Evolutionary conservation across 2,888 invertebrate genomes (phyloP), one percentile per base, ranked within the genome.

Genomic region (Pteria penguin): DNA sequence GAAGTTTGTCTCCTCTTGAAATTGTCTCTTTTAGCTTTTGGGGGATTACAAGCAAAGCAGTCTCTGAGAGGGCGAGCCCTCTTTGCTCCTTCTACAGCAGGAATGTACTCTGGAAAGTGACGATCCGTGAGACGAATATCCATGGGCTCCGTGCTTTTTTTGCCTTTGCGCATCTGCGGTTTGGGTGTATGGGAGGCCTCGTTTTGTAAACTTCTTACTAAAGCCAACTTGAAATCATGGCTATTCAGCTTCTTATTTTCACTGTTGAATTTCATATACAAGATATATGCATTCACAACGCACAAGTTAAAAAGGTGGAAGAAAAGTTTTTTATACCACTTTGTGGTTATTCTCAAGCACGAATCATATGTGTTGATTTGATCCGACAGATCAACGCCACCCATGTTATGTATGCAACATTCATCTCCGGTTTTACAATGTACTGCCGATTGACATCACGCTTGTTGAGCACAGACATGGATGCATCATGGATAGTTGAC

Each of bases 241-340:
- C n/a, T n/a, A n/a, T n/a, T n/a, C n/a, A 45, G 55, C 45, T 57
- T 72, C n/a, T 61, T 54, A 18, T 26, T 45, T 45, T 33, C 61
- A 54, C 52, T 8, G 18, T 52, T 2, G 55, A 75, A 75, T 32
- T 75, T 68, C 54, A 69, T 72, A 71, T 76, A 79, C 60, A 81
- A 60, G 58, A 72, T 31, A 68, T 78, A 75, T 11, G 72, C 63
- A 33, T 82, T 78, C 3, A 76, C 58, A 22, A 76, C 33, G 24
- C 63, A 24, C 18, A 78, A 26, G 27, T 73, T 75, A 2, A 80
- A 29, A 0, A 79, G 58, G 36, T 77, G 79, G n/a, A 75, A 79
- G 29, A 81, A 80, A 18, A 81, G 36, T 58, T 80, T 83, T 36
- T 79, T 79, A 29, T 67, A 75, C 84, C 84, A 84, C 61, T 81